Evolutionary conservation across 2,797 vertebrate species (phyloP).

Genomic region (Lerista edwardsae): DNA sequence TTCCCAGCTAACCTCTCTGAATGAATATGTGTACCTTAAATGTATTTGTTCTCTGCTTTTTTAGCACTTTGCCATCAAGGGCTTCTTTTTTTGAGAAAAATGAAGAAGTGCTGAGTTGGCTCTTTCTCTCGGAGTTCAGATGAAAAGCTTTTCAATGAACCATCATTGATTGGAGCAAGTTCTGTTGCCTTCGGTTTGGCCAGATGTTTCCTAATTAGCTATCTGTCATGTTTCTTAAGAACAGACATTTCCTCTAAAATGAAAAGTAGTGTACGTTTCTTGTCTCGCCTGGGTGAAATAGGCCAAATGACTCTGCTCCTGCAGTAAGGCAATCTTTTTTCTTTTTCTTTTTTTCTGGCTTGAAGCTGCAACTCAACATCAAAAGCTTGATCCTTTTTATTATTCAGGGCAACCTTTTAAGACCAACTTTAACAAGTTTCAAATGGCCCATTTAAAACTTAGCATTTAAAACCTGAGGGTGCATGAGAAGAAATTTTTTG

Average conservation of each 20-base stretch:
- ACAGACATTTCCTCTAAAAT: slow-evolving; percentile 66
- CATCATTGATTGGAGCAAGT: slow-evolving; percentile 69
- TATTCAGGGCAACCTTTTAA: slow-evolving; percentile 60
- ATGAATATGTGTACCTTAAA: background rate
- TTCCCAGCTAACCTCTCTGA: background rate
- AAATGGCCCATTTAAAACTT: slow-evolving; percentile 62
- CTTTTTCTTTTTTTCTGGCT: slow-evolving; percentile 44
- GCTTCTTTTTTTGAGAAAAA: background rate
- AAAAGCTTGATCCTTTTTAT: slow-evolving; percentile 69
- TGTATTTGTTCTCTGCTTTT: background rate
- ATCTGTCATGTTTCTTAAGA: slow-evolving; percentile 56
- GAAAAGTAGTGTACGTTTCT: slow-evolving; percentile 53
- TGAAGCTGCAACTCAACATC: slow-evolving; percentile 67
- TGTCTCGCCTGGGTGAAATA: slow-evolving; percentile 57
- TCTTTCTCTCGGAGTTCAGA: slow-evolving; percentile 55
- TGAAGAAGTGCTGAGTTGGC: slow-evolving; percentile 51
- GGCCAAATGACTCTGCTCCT: slow-evolving; percentile 59
- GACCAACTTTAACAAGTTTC: slow-evolving; percentile 57
- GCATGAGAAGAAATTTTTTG: slow-evolving; percentile 47
- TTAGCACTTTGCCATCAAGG: slow-evolving; percentile 62
- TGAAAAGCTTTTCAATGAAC: slow-evolving; percentile 67
- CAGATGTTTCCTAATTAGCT: slow-evolving; percentile 72
- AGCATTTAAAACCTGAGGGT: slow-evolving; percentile 55
- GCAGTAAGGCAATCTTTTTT: slow-evolving; percentile 43
- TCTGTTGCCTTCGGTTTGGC: slow-evolving; percentile 63